These are phyloP conservation scores for Chelonus insularis DNA, from an alignment of 1,140 invertebrate species.

Conservation along the genomic window DNA sequence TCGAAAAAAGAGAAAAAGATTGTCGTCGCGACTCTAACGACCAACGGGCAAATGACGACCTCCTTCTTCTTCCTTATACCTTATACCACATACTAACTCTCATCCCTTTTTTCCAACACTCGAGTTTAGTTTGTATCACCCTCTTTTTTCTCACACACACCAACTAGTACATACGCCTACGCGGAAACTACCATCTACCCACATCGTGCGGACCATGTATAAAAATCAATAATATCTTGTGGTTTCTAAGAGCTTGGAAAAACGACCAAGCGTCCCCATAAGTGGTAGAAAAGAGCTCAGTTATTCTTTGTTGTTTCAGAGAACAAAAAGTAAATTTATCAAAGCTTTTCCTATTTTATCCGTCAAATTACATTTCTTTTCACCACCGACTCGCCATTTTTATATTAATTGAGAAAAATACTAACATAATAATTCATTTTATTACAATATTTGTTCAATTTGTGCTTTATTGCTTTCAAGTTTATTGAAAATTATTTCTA, in stretches of 20 bases:
- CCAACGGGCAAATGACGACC: conserved; percentile 24
- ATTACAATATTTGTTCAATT: too few relatives aligned
- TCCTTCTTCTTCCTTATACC: neutral
- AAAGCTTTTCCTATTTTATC: neutral
- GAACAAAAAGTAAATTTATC: neutral
- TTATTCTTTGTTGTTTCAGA: conserved; percentile 2
- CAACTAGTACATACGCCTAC: conserved; percentile 22
- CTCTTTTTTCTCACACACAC: conserved; percentile 25
- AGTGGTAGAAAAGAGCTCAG: neutral
- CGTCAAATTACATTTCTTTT: neutral
- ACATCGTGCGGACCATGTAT: conserved; percentile 38
- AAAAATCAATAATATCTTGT: conserved; percentile 62
- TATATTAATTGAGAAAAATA: too few relatives aligned
- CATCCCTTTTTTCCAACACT: conserved; percentile 3
- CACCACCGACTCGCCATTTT: too few relatives aligned
- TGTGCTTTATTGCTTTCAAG: too few relatives aligned
- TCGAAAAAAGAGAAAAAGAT: conserved; percentile 11
- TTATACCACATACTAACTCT: neutral
- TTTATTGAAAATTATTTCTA: too few relatives aligned
- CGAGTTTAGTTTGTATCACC: neutral
- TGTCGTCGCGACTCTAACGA: conserved; percentile 26
- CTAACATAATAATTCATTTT: too few relatives aligned
- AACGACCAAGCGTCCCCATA: conserved; percentile 7
- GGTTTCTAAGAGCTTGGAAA: conserved; percentile 49
- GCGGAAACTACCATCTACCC: conserved; percentile 20